Conservation (phyloP, 2,888 invertebrate species). For the Drosophila crucigera region DNA sequence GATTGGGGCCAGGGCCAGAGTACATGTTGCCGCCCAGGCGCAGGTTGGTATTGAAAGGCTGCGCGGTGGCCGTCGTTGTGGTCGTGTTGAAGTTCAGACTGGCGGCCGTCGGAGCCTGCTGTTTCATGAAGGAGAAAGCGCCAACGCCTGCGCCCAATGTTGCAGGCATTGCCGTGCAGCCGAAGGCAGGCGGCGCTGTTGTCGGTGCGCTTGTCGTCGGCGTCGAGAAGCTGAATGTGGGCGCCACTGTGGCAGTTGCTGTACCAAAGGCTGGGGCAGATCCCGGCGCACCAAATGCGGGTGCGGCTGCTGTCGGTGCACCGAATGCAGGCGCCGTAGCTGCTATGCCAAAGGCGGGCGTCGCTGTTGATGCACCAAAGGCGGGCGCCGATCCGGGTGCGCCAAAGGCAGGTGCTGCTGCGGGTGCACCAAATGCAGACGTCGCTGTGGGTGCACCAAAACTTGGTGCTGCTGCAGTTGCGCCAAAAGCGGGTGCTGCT, state of each 20-base stretch:
- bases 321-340: conserved; percentile 30
- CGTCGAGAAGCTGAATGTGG: conserved; percentile 66
- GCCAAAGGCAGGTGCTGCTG: conserved; percentile 28
- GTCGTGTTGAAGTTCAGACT: conserved; percentile 82
- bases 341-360: conserved; percentile 32
- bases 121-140: conserved; percentile 75
- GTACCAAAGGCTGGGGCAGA: conserved; percentile 34
- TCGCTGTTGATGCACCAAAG: conserved; percentile 30
- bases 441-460: conserved; percentile 55
- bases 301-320: conserved; percentile 17
- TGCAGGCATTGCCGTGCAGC: conserved; percentile 51
- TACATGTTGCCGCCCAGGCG: conserved; percentile 39
- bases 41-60: conserved; percentile 61
- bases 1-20: conserved; percentile 19
- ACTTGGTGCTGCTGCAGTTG: conserved; percentile 24
- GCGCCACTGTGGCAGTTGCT: conserved; percentile 44
- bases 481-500: conserved; percentile 33
- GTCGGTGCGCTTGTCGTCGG: conserved; percentile 55
- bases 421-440: conserved; percentile 32
- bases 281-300: conserved; percentile 44
- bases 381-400: conserved; percentile 17
- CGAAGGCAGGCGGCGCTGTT: conserved; percentile 64
- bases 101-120: conserved; percentile 72
- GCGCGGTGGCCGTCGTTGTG: conserved; percentile 78
- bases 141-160: conserved; percentile 58